Evolutionary conservation across 2,113 vertebrate species (phyloP), one percentile per base, ranked within the genome.

Genomic region (Physeter macrocephalus): DNA sequence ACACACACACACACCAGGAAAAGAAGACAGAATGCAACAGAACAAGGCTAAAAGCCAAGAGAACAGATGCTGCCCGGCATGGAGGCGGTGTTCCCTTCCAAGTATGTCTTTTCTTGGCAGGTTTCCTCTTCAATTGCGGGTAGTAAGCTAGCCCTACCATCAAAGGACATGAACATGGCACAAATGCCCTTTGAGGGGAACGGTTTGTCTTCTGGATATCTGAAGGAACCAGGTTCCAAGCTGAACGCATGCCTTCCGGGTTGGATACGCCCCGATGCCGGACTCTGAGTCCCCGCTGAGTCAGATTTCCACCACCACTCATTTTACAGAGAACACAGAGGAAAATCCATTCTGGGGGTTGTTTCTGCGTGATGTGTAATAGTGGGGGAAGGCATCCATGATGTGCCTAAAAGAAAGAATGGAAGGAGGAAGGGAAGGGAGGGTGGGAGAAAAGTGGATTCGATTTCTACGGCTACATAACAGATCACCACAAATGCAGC

Each of bases 221-320:
- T 36, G 57, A 43, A 75, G 71, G 66, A 80, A 66, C 15, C 2
- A 12, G 20, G 62, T 15, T 52, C 41, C 5, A 43, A 20, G 67
- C 41, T 5, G 31, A 36, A 46, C 1, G 15, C 1, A 6, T 0
- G 8, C n/a, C 93, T 36, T 43, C 46, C 0, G 0, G 11, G 57
- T 3, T 34, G 57, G 66, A 4, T 1, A 0, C 7, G 39, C 81
- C 25, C 34, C 10, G 5, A 3, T 6, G 49, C 43, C 34, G 43
- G 29, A 15, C 9, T 27, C 18, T 15, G 64, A 46, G 7, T 29
- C 31, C 64, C 18, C 12, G 5, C 43, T 13, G n/a, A 25, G 20
- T n/a, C 46, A 57, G 21, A 20, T 8, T 8, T 34, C 66, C 34
- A 8, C 74, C 46, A 5, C 29, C 21, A 5, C 29, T 6, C 3